phyloP scores from a whole-genome alignment of 2,113 vertebrate genomes.

The Nibea albiflora region DNA sequence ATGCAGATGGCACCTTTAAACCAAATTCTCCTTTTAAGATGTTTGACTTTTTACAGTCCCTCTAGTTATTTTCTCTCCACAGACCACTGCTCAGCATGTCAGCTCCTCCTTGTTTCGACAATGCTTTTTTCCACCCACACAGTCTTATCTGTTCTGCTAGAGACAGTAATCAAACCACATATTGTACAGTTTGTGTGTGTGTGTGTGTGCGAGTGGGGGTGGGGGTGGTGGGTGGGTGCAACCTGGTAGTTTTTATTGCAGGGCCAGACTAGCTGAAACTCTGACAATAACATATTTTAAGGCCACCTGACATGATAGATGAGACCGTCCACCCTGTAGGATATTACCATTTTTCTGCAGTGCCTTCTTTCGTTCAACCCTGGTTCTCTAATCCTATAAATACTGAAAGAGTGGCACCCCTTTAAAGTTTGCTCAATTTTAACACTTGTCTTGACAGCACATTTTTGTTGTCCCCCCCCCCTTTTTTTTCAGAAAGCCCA shows the following conservation, averaged over 20 bases:
- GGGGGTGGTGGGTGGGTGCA: neutral
- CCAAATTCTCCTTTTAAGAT: neutral
- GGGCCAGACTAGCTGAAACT: conserved; percentile 35
- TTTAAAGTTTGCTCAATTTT: conserved; percentile 73
- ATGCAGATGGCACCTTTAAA: neutral
- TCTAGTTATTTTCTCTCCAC: conserved; percentile 18
- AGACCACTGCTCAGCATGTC: conserved; percentile 17
- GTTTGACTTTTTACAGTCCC: neutral
- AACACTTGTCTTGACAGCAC: conserved; percentile 65
- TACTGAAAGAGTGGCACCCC: conserved; percentile 64
- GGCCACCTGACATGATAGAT: conserved; percentile 69
- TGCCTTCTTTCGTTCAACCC: conserved; percentile 50
- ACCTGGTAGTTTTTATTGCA: conserved; percentile 30
- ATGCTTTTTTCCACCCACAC: conserved; percentile 13
- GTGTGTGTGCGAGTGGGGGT: neutral
- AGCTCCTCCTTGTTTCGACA: conserved; percentile 15
- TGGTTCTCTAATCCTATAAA: conserved; percentile 70
- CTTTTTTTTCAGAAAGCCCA: conserved; percentile 42
- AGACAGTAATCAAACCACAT: conserved; percentile 34
- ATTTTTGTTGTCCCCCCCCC: conserved; percentile 34
- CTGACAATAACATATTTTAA: conserved; percentile 65
- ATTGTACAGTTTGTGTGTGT: neutral
- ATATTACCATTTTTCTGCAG: conserved; percentile 72
- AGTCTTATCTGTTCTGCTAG: conserved; percentile 26
- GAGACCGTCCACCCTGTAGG: conserved; percentile 59